Percentiles rank a stretch among this genome's conserved stretches.
Evolutionary conservation across 2,113 vertebrate genomes (phyloP).

Genomic region (Alces alces): DNA sequence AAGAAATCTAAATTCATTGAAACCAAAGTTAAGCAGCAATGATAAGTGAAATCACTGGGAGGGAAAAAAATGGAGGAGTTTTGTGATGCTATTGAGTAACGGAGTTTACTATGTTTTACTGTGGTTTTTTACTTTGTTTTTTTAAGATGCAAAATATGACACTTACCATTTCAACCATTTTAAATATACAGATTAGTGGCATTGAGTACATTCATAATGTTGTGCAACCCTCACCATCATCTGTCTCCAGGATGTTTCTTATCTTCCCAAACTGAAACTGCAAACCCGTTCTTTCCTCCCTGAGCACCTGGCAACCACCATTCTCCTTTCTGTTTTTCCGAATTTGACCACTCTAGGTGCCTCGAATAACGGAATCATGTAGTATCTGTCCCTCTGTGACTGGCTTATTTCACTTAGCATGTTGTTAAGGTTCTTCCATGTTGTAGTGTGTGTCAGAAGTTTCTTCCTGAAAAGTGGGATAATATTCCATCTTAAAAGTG

Average conservation of each 20-base stretch:
- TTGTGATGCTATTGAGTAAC: not conserved
- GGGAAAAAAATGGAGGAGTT: not conserved
- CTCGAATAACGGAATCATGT: not conserved
- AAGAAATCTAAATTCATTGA: not conserved
- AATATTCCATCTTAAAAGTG: not conserved
- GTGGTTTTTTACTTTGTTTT: not conserved
- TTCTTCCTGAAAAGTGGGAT: not conserved
- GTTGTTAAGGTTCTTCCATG: not conserved
- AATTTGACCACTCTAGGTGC: not conserved
- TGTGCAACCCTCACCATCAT: not conserved
- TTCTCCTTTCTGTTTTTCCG: not conserved
- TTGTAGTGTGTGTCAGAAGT: not conserved
- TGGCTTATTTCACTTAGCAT: not conserved
- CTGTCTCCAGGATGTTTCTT: not conserved
- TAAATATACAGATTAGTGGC: not conserved
- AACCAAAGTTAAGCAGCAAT: not conserved
- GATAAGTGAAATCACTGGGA: not conserved
- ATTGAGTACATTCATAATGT: not conserved
- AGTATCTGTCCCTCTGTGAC: not conserved
- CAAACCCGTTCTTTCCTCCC: not conserved
- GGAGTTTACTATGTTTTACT: not conserved
- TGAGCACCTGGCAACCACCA: accelerated
- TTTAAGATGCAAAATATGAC: not conserved
- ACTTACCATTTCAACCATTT: not conserved
- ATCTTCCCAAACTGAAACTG: not conserved